phyloP scores from a whole-genome alignment of 2,113 vertebrate species.

The Rhabdornis inornatus region DNA sequence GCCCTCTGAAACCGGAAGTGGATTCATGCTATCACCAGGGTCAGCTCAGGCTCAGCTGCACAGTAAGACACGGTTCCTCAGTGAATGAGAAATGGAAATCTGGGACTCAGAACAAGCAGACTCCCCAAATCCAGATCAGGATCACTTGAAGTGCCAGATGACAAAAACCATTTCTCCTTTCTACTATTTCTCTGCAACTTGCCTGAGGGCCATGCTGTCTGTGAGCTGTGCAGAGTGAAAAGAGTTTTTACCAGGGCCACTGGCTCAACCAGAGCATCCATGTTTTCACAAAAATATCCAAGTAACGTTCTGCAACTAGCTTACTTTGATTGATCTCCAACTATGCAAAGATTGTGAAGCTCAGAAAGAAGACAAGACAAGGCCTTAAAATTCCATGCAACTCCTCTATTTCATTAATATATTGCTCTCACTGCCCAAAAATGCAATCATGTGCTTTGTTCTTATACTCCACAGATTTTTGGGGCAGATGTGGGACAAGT shows the following conservation, averaged over 20 bases:
- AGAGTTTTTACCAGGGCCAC: neutral
- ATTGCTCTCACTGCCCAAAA: neutral
- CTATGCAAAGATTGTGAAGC: neutral
- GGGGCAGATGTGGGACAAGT: neutral
- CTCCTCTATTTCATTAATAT: neutral
- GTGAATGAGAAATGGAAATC: neutral
- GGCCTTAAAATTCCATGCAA: neutral
- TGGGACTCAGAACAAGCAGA: neutral
- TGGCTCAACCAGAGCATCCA: neutral
- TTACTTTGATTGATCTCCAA: neutral
- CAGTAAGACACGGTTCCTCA: neutral
- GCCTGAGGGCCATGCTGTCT: neutral
- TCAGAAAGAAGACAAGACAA: neutral
- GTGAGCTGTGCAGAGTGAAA: neutral
- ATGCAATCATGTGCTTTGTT: neutral
- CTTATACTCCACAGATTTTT: neutral
- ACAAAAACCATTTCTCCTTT: neutral
- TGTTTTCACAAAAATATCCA: neutral
- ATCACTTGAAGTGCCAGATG: neutral
- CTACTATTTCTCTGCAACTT: neutral
- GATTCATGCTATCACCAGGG: neutral
- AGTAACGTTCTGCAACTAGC: neutral
- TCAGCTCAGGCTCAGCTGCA: neutral
- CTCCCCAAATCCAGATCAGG: neutral
- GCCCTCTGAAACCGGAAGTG: neutral